Evolutionary conservation across 2,888 invertebrate genomes (phyloP).

Genomic region (Eupithecia vulgata): DNA sequence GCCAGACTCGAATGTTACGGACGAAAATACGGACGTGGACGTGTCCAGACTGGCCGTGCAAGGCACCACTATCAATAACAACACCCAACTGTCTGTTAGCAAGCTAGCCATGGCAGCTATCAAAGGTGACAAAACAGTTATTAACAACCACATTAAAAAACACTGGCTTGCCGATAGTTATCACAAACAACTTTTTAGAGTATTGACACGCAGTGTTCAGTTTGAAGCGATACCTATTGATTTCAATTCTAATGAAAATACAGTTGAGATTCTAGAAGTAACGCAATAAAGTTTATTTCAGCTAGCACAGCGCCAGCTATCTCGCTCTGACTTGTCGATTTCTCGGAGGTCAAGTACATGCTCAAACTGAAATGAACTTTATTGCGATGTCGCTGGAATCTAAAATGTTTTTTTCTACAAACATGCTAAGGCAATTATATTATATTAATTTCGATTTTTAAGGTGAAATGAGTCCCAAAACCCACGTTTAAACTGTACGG

Average conservation of each 20-base stretch:
- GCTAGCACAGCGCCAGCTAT: too few species aligned
- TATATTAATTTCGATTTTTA: too few species aligned
- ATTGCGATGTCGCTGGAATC: neutral
- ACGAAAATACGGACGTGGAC: conserved; percentile 47
- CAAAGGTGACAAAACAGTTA: conserved; percentile 82
- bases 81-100: conserved; percentile 84
- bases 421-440: too few species aligned
- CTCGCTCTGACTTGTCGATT: neutral
- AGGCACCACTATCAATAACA: conserved; percentile 44
- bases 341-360: too few species aligned
- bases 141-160: neutral
- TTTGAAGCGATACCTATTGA: too few species aligned
- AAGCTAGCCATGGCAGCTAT: conserved; percentile 91
- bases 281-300: too few species aligned
- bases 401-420: neutral
- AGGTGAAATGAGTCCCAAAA: too few species aligned
- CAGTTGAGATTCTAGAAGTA: too few species aligned
- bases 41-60: neutral
- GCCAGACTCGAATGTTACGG: conserved; percentile 11
- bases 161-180: neutral
- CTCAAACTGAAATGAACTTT: neutral
- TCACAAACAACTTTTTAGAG: too few species aligned
- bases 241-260: too few species aligned
- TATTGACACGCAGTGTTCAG: too few species aligned
- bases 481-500: too few species aligned